Base-by-base conservation (phyloP, 2,113 vertebrate species). In the Spea bombifrons region DNA sequence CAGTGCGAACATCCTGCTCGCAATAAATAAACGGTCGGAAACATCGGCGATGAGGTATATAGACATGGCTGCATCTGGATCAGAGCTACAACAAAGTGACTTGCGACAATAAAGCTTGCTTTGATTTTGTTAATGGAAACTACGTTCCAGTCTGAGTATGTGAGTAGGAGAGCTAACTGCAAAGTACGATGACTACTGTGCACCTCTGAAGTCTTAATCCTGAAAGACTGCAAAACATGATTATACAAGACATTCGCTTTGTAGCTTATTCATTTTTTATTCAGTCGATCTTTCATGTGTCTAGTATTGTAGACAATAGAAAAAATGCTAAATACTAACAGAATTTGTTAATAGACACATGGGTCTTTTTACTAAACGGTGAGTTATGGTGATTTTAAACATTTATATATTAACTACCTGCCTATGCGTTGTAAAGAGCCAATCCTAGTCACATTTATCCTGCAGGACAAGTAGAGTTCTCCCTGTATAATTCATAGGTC, bases 41-140 rank as follows among this genome's bases (percentile, higher is more conserved):
- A 44, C 64, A 71, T 5, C 7, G 44, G 81, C 71, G 75, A 73
- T 0, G 0, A 7, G 6, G 75, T 71, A 53, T 45, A 80, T 4
- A 0, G 64, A 80, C 74, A 69, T 80, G 81, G 85, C 84, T 81
- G 50, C 75, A 82, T 75, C 43, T 5, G 81, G 76, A 66, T 78
- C 75, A 82, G 71, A 52, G 50, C 77, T 10, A 12, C 82, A 48
- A 74, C 84, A 64, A 49, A 48, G 48, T 64, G 16, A 74, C 44
- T 5, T 4, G 49, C 15, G 44, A 71, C 43, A 55, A 49, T 73
- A 66, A 79, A 84, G 65, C 71, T 57, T 30, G 16, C 77, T 76
- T 76, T 67, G 68, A 61, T 78, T 81, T 81, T 0, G 0, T 63
- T 61, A 47, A 13, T 46, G 80, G 78, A 81, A 81, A 68, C 50